Percentiles rank a stretch among this genome's conserved stretches.
phyloP scores from a whole-genome alignment of 2,797 vertebrate species.

The Sebastes matsubarae region DNA sequence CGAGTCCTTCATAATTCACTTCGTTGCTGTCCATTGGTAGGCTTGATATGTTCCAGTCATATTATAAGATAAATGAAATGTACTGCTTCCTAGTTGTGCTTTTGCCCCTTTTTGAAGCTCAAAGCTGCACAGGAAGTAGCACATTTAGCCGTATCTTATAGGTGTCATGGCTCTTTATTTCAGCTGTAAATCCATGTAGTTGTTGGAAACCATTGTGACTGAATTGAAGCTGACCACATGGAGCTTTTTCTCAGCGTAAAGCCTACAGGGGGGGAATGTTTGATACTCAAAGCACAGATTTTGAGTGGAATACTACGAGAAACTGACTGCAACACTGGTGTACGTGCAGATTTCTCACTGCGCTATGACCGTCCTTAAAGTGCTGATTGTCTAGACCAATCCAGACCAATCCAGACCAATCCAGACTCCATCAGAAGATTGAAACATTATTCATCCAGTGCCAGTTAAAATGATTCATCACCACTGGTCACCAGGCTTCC shows the following conservation, averaged over 20 bases:
- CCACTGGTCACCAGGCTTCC: background rate
- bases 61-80: no score
- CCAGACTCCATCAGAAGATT: no score
- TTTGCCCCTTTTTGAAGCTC: no score
- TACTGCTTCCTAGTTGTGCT: no score
- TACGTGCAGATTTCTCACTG: background rate
- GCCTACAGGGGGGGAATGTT: background rate
- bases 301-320: background rate
- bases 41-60: background rate
- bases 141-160: no score
- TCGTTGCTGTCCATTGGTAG: background rate
- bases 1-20: background rate
- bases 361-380: background rate
- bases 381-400: background rate
- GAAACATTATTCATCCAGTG: background rate
- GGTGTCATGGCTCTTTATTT: background rate
- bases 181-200: no score
- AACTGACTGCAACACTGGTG: background rate
- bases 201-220: background rate
- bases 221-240: no score
- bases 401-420: no score
- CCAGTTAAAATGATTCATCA: constrained; percentile 43
- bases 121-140: no score
- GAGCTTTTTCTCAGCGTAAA: background rate
- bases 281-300: background rate